A percentile compares a stretch with the other conserved stretches of the same genome.
phyloP scores from a whole-genome alignment of 1,140 invertebrate genomes.

The Arctopsyche grandis region DNA sequence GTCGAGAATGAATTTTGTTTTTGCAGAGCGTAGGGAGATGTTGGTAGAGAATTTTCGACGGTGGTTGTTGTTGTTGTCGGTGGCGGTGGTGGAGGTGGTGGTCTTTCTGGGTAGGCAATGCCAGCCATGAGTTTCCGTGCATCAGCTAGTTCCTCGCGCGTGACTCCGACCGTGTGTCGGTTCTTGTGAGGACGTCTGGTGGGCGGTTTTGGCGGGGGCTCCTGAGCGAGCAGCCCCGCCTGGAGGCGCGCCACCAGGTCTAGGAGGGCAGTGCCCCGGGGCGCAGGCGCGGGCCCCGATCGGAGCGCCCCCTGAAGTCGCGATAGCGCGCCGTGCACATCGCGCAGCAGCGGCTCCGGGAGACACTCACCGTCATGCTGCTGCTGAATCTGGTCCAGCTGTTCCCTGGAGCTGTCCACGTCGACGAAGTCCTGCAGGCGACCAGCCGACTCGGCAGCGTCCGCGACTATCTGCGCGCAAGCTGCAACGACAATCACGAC shows the following conservation, averaged over 20 bases:
- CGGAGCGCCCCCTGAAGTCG: constrained; percentile 78
- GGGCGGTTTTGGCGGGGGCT: constrained; percentile 57
- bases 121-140: constrained; percentile 79
- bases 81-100: constrained; percentile 28
- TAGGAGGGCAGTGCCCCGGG: constrained; percentile 72
- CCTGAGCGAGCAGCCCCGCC: constrained; percentile 69
- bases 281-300: constrained; percentile 65
- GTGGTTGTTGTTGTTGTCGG: neutral
- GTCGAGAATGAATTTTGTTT: constrained; percentile 52
- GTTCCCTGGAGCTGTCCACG: constrained; percentile 54
- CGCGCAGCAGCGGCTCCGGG: constrained; percentile 71
- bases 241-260: constrained; percentile 80
- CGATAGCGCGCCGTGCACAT: constrained; percentile 81
- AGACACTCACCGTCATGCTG: constrained; percentile 61
- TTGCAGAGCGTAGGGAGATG: constrained; percentile 48
- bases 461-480: constrained; percentile 69
- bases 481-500: constrained; percentile 61
- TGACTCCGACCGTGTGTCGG: constrained; percentile 84
- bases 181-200: constrained; percentile 66
- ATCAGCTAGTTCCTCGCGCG: constrained; percentile 78
- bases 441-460: constrained; percentile 62
- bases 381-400: constrained; percentile 50
- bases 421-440: constrained; percentile 47
- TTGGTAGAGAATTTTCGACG: constrained; percentile 41
- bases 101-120: constrained; percentile 63